Percentiles rank a stretch among this genome's conserved stretches.
phyloP scores from a whole-genome alignment of 2,888 invertebrate species.

The Scaptomyza reducta region DNA sequence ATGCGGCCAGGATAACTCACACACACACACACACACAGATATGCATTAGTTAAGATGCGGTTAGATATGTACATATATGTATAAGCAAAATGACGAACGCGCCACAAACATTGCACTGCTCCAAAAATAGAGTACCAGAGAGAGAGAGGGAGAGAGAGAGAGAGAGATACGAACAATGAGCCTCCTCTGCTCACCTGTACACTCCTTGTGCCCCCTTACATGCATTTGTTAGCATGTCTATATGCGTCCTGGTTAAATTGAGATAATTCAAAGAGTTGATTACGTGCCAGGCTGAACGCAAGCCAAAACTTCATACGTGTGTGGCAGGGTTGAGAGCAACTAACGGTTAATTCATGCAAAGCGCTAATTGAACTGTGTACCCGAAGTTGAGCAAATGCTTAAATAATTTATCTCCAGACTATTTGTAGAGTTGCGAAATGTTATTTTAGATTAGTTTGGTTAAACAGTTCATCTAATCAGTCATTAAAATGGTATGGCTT shows the following conservation, averaged over 20 bases:
- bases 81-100: constrained; percentile 49
- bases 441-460: background rate
- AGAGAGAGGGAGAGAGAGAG: background rate
- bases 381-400: constrained; percentile 25
- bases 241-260: constrained; percentile 32
- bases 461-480: no score
- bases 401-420: constrained; percentile 18
- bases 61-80: constrained; percentile 26
- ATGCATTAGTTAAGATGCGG: constrained; percentile 49
- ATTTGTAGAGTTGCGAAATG: background rate
- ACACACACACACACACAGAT: constrained; percentile 4
- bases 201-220: background rate
- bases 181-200: constrained; percentile 4
- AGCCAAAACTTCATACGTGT: background rate
- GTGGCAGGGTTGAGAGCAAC: background rate
- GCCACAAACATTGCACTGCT: constrained; percentile 34
- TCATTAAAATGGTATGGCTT: background rate
- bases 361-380: constrained; percentile 52
- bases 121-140: constrained; percentile 10
- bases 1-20: constrained; percentile 40
- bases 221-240: background rate
- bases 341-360: constrained; percentile 23
- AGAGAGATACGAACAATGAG: background rate
- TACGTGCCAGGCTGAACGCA: constrained; percentile 26
- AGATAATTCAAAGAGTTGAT: constrained; percentile 46